phyloP scores from a whole-genome alignment of 2,888 invertebrate genomes.

The Lithodes maja region DNA sequence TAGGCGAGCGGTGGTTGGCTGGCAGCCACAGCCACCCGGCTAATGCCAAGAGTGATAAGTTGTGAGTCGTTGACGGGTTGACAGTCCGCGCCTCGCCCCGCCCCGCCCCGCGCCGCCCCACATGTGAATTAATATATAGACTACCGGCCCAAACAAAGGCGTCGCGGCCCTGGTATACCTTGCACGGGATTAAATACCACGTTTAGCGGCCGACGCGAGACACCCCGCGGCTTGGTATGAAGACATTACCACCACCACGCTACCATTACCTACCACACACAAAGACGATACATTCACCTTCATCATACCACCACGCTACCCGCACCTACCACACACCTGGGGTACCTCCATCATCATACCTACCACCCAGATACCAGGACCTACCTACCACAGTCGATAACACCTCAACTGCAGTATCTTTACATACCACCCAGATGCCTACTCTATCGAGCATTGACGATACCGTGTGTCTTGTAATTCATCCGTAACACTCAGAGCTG shows the following conservation, averaged over 20 bases:
- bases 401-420: too few species aligned
- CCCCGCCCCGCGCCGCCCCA: conserved; percentile 37
- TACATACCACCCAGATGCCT: too few species aligned
- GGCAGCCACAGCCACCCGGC: conserved; percentile 39
- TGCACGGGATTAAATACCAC: conserved; percentile 61
- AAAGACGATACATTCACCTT: neutral
- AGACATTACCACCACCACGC: conserved; percentile 36
- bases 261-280: conserved; percentile 2
- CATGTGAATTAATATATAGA: conserved; percentile 37
- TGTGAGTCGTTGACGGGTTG: conserved; percentile 66
- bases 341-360: too few species aligned
- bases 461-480: too few species aligned
- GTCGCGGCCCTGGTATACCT: conserved; percentile 38
- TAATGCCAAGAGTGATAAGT: conserved; percentile 70
- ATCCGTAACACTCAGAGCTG: too few species aligned
- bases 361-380: too few species aligned
- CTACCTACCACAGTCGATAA: too few species aligned
- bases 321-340: neutral
- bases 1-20: conserved; percentile 50
- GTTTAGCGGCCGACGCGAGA: conserved; percentile 45
- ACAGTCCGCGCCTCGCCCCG: conserved; percentile 51
- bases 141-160: conserved; percentile 54
- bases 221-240: conserved; percentile 37
- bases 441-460: too few species aligned
- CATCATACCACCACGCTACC: neutral